phyloP scores from a whole-genome alignment of 2,113 vertebrate genomes.

The Collichthys lucidus region DNA sequence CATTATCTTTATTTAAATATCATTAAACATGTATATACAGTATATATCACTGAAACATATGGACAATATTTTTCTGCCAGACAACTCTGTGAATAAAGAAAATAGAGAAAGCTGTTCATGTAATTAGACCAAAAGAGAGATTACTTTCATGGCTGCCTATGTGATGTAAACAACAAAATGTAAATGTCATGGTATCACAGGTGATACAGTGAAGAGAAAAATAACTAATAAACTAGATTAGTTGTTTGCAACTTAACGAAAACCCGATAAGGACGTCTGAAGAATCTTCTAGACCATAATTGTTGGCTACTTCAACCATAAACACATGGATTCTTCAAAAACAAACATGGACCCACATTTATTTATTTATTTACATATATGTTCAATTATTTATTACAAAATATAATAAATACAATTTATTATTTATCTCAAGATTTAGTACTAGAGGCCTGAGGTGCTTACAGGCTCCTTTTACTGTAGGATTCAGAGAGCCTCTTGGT shows the following conservation, averaged over 20 bases:
- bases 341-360: constrained; percentile 1
- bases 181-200: too few species aligned
- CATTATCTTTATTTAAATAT: too few species aligned
- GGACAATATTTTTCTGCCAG: too few species aligned
- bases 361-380: neutral
- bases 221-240: constrained; percentile 26
- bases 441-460: neutral
- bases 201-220: constrained; percentile 2
- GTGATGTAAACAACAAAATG: too few species aligned
- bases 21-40: too few species aligned
- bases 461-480: neutral
- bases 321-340: constrained; percentile 4
- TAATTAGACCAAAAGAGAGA: too few species aligned
- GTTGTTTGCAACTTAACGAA: constrained; percentile 21
- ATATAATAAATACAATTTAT: neutral
- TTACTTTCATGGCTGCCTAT: too few species aligned
- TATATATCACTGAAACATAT: too few species aligned
- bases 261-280: constrained; percentile 12
- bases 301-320: constrained; percentile 14
- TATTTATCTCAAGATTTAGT: constrained; percentile 21
- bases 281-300: constrained; percentile 15
- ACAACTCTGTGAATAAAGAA: too few species aligned
- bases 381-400: neutral
- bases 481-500: neutral
- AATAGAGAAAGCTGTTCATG: too few species aligned